phyloP scores from a whole-genome alignment of 2,888 invertebrate species.

The Molorchus minor region DNA sequence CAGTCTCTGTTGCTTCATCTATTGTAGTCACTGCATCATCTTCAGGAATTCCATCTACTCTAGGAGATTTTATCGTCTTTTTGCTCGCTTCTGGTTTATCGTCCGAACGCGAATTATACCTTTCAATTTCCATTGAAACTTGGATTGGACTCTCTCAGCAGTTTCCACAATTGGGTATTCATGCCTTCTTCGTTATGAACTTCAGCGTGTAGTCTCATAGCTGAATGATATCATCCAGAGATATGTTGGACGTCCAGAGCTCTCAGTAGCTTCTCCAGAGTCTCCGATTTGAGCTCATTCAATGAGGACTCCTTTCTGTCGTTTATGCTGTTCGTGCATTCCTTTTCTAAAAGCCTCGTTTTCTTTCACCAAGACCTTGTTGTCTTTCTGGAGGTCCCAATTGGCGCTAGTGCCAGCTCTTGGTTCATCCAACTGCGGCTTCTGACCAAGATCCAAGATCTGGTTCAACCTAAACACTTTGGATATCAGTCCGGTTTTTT shows the following conservation, averaged over 20 bases:
- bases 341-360: constrained; percentile 87
- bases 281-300: constrained; percentile 63
- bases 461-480: constrained; percentile 66
- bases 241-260: constrained; percentile 77
- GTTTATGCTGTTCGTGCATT: constrained; percentile 82
- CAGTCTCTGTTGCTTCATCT: not conserved
- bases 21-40: not conserved
- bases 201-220: constrained; percentile 81
- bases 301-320: constrained; percentile 68
- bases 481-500: constrained; percentile 74
- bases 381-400: constrained; percentile 47
- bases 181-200: constrained; percentile 75
- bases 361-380: constrained; percentile 76
- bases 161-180: constrained; percentile 73
- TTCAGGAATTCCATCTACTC: not conserved
- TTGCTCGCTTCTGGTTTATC: not conserved
- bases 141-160: constrained; percentile 64
- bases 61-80: not conserved
- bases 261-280: constrained; percentile 65
- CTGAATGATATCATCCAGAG: constrained; percentile 81
- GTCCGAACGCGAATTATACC: constrained; percentile 5
- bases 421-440: constrained; percentile 31
- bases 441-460: constrained; percentile 49
- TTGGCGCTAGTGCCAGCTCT: constrained; percentile 31
- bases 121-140: constrained; percentile 23